Base-by-base conservation (phyloP, 2,888 invertebrate genomes). In the Diplolepis rosae region DNA sequence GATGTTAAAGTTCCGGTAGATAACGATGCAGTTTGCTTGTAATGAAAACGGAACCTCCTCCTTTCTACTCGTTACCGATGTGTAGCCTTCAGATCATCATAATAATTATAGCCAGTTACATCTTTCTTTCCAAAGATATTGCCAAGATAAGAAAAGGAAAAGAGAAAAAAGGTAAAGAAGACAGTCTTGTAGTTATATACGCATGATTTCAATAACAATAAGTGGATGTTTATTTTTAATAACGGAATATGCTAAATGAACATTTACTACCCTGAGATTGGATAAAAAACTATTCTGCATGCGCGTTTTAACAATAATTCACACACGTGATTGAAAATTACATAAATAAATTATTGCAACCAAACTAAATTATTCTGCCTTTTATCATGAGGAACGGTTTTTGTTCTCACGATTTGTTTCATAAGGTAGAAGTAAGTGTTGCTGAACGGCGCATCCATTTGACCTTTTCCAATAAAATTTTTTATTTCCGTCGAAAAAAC, bases 1-100 rank as follows among this genome's bases (percentile, higher is more conserved):
- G 32, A 45, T 45, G 42, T n/a, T 32, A 4, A 18, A 32, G 54
- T 56, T 56, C 54, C 54, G 32, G 54, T 32, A 32, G 32, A 32
- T 32, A 32, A 32, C 32, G 32, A 32, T 32, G 32, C 32, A 32
- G 51, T 2, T 5, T 56, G 9, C 22, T 30, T 11, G 22, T 32
- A 56, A 22, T 22, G 32, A 35, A 32, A 56, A 56, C 54, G 54
- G 54, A 35, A 35, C 32, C 32, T 35, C 22, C 54, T 35, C 5
- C 32, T 56, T 56, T 56, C 54, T 56, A 32, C 54, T 56, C 54
- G 18, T 56, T 35, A 56, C 32, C 54, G 28, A 52, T 52, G 28
- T 52, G 51, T 52, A 28, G 51, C 28, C 27, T 52, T 52, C 7
- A 11, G 32, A 32, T 56, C 54, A 56, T 18, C 30, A 13, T 9